Conservation (phyloP, 2,888 invertebrate species). For the Eupithecia insigniata region DNA sequence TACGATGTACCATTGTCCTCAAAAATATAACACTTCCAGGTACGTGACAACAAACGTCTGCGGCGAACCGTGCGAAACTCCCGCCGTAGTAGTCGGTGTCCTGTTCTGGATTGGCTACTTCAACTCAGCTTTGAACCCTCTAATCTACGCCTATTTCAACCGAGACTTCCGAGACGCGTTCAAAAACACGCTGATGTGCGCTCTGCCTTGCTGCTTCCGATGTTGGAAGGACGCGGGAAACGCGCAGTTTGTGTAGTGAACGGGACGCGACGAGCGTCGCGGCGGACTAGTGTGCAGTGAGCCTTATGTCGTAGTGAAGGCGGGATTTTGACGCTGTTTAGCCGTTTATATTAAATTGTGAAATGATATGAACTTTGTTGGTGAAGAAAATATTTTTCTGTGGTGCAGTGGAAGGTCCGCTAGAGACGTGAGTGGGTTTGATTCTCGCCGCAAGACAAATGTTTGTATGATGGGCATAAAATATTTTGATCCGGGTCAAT, state of each 20-base stretch:
- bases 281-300: slow-evolving; percentile 22
- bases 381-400: neutral
- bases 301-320: slow-evolving; percentile 23
- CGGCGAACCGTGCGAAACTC: slow-evolving; percentile 92
- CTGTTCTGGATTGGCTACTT: slow-evolving; percentile 99
- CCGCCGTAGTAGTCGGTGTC: slow-evolving; percentile 92
- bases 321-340: neutral
- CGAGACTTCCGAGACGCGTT: slow-evolving; percentile 98
- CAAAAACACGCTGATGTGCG: slow-evolving; percentile 94
- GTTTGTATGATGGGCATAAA: neutral
- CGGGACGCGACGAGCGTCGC: slow-evolving; percentile 38
- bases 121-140: slow-evolving; percentile 89
- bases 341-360: neutral
- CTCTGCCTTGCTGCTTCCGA: slow-evolving; percentile 91
- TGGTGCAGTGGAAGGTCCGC: neutral
- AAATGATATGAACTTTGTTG: neutral
- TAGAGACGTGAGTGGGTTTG: neutral
- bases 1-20: neutral
- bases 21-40: slow-evolving; percentile 77
- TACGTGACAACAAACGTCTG: slow-evolving; percentile 93
- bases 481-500: neutral
- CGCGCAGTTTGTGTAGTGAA: slow-evolving; percentile 82
- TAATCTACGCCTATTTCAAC: slow-evolving; percentile 99
- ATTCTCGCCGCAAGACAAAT: neutral
- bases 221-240: slow-evolving; percentile 88